Percentiles rank a stretch among this genome's conserved stretches.
phyloP scores from a whole-genome alignment of 2,113 vertebrate genomes.

The Illadopsis cleaveri region DNA sequence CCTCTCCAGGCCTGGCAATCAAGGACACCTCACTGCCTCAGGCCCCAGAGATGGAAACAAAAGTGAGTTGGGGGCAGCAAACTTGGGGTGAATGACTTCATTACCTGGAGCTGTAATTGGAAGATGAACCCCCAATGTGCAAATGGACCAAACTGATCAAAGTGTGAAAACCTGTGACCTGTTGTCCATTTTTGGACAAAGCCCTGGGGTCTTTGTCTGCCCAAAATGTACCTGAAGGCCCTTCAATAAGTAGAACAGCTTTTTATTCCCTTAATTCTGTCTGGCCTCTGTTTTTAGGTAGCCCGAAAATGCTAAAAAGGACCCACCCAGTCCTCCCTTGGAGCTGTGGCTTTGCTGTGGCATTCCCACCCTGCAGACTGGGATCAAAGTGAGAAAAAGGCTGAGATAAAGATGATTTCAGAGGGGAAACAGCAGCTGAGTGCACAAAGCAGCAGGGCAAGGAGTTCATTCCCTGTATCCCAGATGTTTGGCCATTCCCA shows the following conservation, averaged over 20 bases:
- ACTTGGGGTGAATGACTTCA: neutral
- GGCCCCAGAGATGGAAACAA: neutral
- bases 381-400: neutral
- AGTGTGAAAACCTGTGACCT: accelerated
- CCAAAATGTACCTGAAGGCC: neutral
- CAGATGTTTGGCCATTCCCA: neutral
- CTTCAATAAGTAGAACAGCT: neutral
- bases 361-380: neutral
- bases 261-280: neutral
- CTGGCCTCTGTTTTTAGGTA: neutral
- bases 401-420: neutral
- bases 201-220: neutral
- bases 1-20: neutral
- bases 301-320: too few relatives aligned
- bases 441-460: neutral
- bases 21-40: neutral
- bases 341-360: neutral
- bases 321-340: neutral
- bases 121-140: neutral
- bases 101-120: neutral
- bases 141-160: neutral
- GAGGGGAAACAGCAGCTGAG: neutral
- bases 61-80: neutral
- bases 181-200: neutral
- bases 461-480: neutral